phyloP scores from a whole-genome alignment of 1,140 invertebrate genomes.

The Oncopeltus fasciatus region DNA sequence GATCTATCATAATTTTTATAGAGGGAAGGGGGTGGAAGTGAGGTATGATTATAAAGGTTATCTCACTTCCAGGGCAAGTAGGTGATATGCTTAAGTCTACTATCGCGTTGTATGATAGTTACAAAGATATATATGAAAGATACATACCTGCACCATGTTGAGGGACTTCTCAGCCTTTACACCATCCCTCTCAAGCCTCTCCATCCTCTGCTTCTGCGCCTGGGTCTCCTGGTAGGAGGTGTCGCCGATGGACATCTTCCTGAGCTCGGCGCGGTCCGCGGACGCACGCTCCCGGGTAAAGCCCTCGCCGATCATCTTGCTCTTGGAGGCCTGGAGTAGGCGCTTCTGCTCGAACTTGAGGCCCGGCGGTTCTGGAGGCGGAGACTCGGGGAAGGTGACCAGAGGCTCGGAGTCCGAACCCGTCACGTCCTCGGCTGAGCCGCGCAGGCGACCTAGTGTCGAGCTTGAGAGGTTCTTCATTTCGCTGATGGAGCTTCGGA shows the following conservation, averaged over 20 bases:
- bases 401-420: conserved; percentile 42
- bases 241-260: conserved; percentile 61
- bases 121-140: too few species aligned
- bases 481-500: conserved; percentile 61
- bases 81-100: too few species aligned
- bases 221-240: conserved; percentile 61
- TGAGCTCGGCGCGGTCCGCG: conserved; percentile 63
- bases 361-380: conserved; percentile 39
- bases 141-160: conserved; percentile 49
- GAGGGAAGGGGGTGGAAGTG: too few species aligned
- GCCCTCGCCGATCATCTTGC: conserved; percentile 47
- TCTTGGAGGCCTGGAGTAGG: conserved; percentile 49
- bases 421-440: conserved; percentile 49
- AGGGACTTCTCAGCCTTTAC: conserved; percentile 59
- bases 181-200: conserved; percentile 55
- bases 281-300: conserved; percentile 58
- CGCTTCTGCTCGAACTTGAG: conserved; percentile 66
- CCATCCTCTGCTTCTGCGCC: conserved; percentile 39
- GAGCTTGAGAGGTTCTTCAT: conserved; percentile 42
- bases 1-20: too few species aligned
- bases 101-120: too few species aligned
- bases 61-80: too few species aligned
- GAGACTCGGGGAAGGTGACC: conserved; percentile 53
- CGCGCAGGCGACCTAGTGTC: conserved; percentile 38
- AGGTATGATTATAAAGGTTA: too few species aligned